Percentiles rank a stretch among this genome's conserved stretches.
phyloP scores from a whole-genome alignment of 2,113 vertebrate species.

The Grammomys dolichurus region DNA sequence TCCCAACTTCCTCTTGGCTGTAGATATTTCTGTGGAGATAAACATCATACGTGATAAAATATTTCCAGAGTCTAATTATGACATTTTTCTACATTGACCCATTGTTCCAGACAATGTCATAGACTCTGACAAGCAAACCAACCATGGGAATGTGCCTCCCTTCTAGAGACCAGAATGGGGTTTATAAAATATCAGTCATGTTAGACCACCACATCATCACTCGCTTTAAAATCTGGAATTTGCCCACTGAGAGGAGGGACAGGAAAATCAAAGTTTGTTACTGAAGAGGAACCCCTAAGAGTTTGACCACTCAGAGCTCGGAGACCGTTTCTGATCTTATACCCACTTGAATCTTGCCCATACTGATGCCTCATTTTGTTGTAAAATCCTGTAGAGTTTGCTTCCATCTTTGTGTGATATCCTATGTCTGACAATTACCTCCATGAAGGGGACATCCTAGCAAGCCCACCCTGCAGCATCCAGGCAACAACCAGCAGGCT shows the following conservation, averaged over 20 bases:
- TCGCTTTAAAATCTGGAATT: conserved; percentile 11
- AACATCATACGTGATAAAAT: neutral
- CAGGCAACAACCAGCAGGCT: neutral
- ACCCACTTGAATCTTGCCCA: neutral
- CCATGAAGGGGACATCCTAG: neutral
- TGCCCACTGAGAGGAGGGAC: neutral
- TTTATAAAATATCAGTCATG: neutral
- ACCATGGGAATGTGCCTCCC: neutral
- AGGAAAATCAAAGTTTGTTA: conserved; percentile 24
- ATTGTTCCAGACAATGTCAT: neutral
- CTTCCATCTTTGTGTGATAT: neutral
- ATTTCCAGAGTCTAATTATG: neutral
- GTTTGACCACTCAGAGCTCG: neutral
- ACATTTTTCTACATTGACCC: neutral
- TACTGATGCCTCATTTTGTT: neutral
- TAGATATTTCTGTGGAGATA: neutral
- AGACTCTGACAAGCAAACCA: neutral
- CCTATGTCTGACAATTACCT: neutral
- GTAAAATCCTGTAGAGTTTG: neutral
- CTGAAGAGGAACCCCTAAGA: neutral
- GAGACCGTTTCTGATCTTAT: too few species aligned
- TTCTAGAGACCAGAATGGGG: neutral
- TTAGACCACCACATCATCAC: neutral
- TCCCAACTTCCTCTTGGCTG: neutral
- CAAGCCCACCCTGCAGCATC: too few species aligned